Base-by-base conservation (phyloP, 2,888 invertebrate genomes). In the Ophion ventricosus region DNA sequence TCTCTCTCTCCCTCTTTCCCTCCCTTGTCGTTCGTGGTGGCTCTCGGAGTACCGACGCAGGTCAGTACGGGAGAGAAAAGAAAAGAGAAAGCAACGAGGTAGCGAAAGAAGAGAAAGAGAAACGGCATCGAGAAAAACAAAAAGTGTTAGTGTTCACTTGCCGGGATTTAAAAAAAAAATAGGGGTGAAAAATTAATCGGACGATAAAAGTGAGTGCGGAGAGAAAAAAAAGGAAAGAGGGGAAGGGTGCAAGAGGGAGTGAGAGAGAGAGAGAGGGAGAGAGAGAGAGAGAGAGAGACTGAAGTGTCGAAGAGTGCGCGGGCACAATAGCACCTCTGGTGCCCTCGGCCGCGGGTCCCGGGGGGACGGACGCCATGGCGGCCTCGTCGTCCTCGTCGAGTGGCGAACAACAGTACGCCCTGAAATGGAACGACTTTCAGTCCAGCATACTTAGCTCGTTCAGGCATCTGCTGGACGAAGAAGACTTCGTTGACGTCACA, bases 401-500 rank as follows among this genome's bases (percentile, higher is more conserved):
- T 85, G 92, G 96, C 90, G 96, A 96, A 94, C 97, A 98, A 95
- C 98, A 98, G 94, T 98, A 98, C 94, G 97, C 98, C 94, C 95
- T 98, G 94, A 96, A 98, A 92, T 98, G 98, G 98, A 98, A 98
- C 94, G 98, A 98, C 94, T 98, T 98, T 95, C 98, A 98, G 94
- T 96, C 97, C 88, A 98, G 97, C 92, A 97, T 98, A 94, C 95
- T 98, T 90, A 97, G 96, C 88, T 97, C 98, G 88, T 98, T 98
- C 95, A 96, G 98, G 89, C 96, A 97, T 93, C 95, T 98, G 91
- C 95, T 97, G 85, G 98, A 98, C 93, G 97, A 97, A 94, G 98
- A 98, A 94, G 98, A 98, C 94, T 98, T 98, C 94, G 97, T 98
- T 84, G 98, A 98, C 94, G 98, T 98, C 91, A 98, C 98, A 81